These are phyloP conservation scores for Xiphophorus maculatus DNA, from an alignment of 2,113 vertebrate species.

Conservation along the genomic window DNA sequence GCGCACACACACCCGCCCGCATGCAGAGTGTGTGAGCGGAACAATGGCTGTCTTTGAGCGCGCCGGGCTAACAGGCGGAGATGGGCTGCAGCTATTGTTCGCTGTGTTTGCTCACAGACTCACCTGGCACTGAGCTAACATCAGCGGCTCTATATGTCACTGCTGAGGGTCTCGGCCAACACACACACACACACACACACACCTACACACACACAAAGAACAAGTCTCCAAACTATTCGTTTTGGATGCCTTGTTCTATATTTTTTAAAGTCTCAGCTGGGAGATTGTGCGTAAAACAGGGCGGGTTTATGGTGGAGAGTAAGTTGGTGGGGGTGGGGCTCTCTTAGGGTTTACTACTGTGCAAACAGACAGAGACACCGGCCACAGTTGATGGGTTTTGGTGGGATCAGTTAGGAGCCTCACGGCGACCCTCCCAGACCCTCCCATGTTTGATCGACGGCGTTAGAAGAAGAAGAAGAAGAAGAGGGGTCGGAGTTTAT, in stretches of 20 bases:
- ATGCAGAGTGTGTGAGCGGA: constrained; percentile 38
- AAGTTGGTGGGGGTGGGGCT: constrained; percentile 27
- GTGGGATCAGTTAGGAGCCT: constrained; percentile 78
- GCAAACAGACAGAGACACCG: constrained; percentile 68
- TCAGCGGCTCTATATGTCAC: constrained; percentile 73
- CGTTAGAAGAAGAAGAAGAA: constrained; percentile 49
- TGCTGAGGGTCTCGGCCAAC: constrained; percentile 58
- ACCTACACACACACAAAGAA: not conserved
- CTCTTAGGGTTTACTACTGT: constrained; percentile 79
- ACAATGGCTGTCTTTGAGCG: constrained; percentile 73
- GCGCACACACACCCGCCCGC: constrained; percentile 12
- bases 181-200: constrained; percentile 56
- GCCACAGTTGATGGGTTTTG: constrained; percentile 75
- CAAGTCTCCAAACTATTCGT: not conserved
- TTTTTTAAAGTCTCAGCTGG: constrained; percentile 50
- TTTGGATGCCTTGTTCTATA: not conserved
- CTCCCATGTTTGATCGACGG: constrained; percentile 74
- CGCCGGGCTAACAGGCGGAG: constrained; percentile 66
- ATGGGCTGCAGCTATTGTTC: constrained; percentile 78
- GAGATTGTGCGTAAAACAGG: constrained; percentile 48
- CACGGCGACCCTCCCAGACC: constrained; percentile 69
- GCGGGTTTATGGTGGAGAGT: constrained; percentile 53
- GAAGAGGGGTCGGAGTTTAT: constrained; percentile 8
- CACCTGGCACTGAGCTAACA: constrained; percentile 80
- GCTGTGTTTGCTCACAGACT: constrained; percentile 77